Percentiles rank a stretch among this genome's conserved stretches.
Conservation (phyloP, 2,113 vertebrate genomes). For the Nibea albiflora region DNA sequence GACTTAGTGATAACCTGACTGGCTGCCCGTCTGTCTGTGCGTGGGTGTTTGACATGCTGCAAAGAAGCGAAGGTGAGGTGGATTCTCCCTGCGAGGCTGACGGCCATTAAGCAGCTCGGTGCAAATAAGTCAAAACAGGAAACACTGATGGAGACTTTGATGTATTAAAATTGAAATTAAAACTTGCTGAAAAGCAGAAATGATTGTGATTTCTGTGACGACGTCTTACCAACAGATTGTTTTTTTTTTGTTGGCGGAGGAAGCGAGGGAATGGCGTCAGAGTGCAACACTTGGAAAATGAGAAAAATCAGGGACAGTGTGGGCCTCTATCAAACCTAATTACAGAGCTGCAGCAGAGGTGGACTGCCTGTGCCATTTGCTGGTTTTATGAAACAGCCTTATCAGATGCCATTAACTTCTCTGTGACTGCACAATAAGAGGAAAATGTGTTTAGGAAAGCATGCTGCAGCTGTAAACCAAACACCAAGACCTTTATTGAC, state of each 20-base stretch:
- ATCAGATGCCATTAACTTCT: slow-evolving; percentile 54
- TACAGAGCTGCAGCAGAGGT: slow-evolving; percentile 9
- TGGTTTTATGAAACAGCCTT: slow-evolving; percentile 54
- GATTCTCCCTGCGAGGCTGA: neutral
- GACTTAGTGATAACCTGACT: neutral
- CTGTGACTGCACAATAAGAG: slow-evolving; percentile 1
- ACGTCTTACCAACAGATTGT: neutral
- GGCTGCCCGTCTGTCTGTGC: no score
- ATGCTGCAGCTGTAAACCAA: no score
- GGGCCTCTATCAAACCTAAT: slow-evolving; percentile 42
- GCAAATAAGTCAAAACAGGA: neutral
- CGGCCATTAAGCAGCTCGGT: neutral
- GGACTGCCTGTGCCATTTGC: slow-evolving; percentile 41
- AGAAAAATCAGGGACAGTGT: neutral
- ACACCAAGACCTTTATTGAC: neutral
- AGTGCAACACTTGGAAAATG: slow-evolving; percentile 9
- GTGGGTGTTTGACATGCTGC: neutral
- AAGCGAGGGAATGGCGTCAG: slow-evolving; percentile 1
- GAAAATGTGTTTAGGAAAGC: neutral
- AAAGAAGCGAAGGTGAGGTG: neutral
- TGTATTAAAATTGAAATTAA: slow-evolving; percentile 14
- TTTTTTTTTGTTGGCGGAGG: neutral
- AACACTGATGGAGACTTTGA: neutral
- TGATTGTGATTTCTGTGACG: slow-evolving; percentile 2
- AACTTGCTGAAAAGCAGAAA: neutral